Conservation (phyloP, 1,140 invertebrate species). For the Drosophila mojavensis region DNA sequence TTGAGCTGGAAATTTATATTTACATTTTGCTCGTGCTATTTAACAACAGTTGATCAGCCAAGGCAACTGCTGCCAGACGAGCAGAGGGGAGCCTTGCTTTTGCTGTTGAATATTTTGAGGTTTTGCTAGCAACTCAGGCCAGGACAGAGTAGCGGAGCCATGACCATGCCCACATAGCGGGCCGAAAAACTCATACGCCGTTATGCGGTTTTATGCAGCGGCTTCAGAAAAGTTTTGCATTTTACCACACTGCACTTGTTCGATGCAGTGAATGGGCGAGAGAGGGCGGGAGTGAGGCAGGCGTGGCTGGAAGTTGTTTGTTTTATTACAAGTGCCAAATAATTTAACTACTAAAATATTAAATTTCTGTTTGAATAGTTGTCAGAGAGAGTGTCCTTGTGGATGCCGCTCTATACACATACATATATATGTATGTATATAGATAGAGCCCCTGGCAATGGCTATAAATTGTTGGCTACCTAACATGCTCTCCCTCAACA, state of each 20-base stretch:
- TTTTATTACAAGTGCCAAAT: slow-evolving; percentile 82
- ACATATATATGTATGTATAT: background rate
- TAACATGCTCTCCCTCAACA: background rate
- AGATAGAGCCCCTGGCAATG: slow-evolving; percentile 36
- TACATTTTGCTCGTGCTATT: slow-evolving; percentile 79
- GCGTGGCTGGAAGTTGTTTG: slow-evolving; percentile 64
- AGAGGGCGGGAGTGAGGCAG: slow-evolving; percentile 31
- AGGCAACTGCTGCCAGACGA: slow-evolving; percentile 2
- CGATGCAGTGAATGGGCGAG: background rate
- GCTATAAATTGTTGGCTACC: slow-evolving; percentile 60
- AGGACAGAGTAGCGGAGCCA: too few relatives aligned
- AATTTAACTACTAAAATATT: slow-evolving; percentile 82
- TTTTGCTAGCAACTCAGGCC: background rate
- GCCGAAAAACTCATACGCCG: slow-evolving; percentile 11
- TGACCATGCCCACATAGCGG: background rate
- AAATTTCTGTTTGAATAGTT: slow-evolving; percentile 79
- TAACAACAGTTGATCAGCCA: slow-evolving; percentile 76
- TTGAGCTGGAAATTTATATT: slow-evolving; percentile 74
- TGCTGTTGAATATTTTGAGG: slow-evolving; percentile 54
- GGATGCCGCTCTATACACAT: background rate
- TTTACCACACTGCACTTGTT: slow-evolving; percentile 76
- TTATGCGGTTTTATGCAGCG: slow-evolving; percentile 56
- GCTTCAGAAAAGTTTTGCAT: slow-evolving; percentile 71
- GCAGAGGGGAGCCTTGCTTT: background rate
- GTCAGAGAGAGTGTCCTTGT: slow-evolving; percentile 35